These are phyloP conservation scores for Cheilosia soror DNA, from an alignment of 2,888 invertebrate genomes.

Conservation along the genomic window DNA sequence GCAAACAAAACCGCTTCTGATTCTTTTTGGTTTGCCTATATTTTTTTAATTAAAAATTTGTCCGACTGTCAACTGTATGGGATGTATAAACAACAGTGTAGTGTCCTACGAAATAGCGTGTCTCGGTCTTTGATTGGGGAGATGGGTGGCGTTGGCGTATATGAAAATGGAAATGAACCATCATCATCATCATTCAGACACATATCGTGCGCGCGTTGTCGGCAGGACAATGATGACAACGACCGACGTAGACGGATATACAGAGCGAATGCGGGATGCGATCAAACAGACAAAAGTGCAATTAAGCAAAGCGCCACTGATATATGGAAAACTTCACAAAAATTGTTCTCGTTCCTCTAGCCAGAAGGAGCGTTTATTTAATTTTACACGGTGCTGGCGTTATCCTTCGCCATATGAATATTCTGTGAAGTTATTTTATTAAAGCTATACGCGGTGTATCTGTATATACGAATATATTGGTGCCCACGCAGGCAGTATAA, in stretches of 20 bases:
- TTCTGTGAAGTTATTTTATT: constrained; percentile 61
- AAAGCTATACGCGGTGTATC: constrained; percentile 38
- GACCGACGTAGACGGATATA: neutral
- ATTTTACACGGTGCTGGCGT: constrained; percentile 62
- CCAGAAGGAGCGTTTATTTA: constrained; percentile 54
- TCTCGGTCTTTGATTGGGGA: constrained; percentile 5
- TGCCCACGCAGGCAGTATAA: constrained; percentile 28
- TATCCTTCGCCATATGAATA: constrained; percentile 48
- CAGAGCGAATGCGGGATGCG: constrained; percentile 26
- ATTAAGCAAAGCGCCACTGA: constrained; percentile 70
- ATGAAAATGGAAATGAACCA: constrained; percentile 65
- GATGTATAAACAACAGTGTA: constrained; percentile 68
- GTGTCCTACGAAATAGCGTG: constrained; percentile 35
- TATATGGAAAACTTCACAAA: constrained; percentile 41
- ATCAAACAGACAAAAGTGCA: constrained; percentile 73
- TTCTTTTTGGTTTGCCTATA: constrained; percentile 44
- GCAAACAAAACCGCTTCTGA: constrained; percentile 40
- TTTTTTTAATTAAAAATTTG: constrained; percentile 77
- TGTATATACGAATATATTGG: constrained; percentile 38
- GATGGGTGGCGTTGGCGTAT: neutral
- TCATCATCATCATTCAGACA: constrained; percentile 58
- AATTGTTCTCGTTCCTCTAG: constrained; percentile 16
- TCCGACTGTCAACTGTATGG: constrained; percentile 76
- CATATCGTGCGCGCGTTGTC: constrained; percentile 44
- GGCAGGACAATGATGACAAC: constrained; percentile 48